Conservation (phyloP, 2,888 invertebrate genomes). For the Scaptodrosophila latifasciaeformis region DNA sequence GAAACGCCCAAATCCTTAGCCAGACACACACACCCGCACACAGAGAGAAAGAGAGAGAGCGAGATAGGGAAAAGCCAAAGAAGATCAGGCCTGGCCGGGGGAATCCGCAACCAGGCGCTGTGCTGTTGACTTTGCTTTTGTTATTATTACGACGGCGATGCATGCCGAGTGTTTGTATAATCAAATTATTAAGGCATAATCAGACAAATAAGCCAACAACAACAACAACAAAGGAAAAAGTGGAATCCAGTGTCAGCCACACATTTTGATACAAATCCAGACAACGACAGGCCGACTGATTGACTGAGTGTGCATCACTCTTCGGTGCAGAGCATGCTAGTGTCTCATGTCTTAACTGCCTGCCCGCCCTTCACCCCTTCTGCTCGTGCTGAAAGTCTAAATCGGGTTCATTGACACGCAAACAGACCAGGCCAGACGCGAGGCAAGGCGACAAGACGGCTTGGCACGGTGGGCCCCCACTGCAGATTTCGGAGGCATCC, state of each 20-base stretch:
- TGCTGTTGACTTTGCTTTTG: neutral
- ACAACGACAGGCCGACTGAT: constrained; percentile 5
- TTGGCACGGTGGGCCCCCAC: constrained; percentile 13
- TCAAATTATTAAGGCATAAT: constrained; percentile 59
- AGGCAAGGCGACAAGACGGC: constrained; percentile 24
- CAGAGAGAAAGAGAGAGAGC: constrained; percentile 21
- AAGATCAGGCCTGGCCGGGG: no score
- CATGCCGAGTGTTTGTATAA: constrained; percentile 40
- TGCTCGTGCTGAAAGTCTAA: neutral
- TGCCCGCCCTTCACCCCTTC: no score
- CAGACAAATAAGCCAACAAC: constrained; percentile 30
- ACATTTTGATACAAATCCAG: constrained; percentile 36
- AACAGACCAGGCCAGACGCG: constrained; percentile 19
- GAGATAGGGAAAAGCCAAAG: neutral
- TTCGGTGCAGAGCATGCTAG: no score
- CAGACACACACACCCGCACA: constrained; percentile 11
- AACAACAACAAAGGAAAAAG: constrained; percentile 15
- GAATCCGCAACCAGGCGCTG: no score
- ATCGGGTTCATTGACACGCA: constrained; percentile 59
- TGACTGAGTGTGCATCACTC: no score
- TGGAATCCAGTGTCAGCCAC: constrained; percentile 11
- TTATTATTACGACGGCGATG: no score
- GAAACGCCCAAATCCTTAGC: constrained; percentile 39
- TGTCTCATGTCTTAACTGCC: no score
- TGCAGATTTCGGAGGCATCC: constrained; percentile 19